Base-by-base conservation (phyloP, 2,888 invertebrate genomes). In the Cistogaster globosa region DNA sequence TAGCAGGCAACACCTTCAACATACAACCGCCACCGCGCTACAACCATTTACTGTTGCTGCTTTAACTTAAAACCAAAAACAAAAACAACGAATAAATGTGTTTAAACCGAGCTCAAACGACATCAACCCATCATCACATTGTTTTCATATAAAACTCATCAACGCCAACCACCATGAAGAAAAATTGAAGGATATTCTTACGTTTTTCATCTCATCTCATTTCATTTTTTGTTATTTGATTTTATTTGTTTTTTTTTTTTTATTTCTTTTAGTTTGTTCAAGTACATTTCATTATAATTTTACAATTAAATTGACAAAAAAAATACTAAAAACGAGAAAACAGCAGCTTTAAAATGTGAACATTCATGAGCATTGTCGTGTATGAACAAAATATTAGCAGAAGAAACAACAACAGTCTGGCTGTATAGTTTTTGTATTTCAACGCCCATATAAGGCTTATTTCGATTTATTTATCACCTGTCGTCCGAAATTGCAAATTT, bases 401-500 rank as follows among this genome's bases (percentile, higher is more conserved):
- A 18, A 58, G 58, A 42, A 48, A 32, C 20, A 77, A 45, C 36
- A 67, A 53, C 26, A 78, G 45, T 20, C 63, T 72, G 72, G 58
- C 55, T 80, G 63, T 80, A 53, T 80, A 72, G 78, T 58, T 76
- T 76, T 79, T 76, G 72, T 79, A 67, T 76, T 71, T 72, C 83
- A 79, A 84, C 84, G 84, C 86, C 88, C 87, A 87, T 84, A 87
- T 86, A 88, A 83, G 88, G 87, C 69, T 75, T 75, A 79, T 89
- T 90, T 89, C 92, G 91, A 92, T 92, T 92, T 92, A 92, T 92
- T 92, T 92, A 91, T 91, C 91, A 91, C 91, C 91, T 91, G 91
- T 91, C 91, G 91, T 89, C 89, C 89, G 86, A 90, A 91, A 85
- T 85, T 85, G 85, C 85, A 85, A 85, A 85, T 82, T 85, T n/a